These are phyloP conservation scores for Endomychus coccineus DNA, from an alignment of 2,888 invertebrate species.

Conservation along the genomic window DNA sequence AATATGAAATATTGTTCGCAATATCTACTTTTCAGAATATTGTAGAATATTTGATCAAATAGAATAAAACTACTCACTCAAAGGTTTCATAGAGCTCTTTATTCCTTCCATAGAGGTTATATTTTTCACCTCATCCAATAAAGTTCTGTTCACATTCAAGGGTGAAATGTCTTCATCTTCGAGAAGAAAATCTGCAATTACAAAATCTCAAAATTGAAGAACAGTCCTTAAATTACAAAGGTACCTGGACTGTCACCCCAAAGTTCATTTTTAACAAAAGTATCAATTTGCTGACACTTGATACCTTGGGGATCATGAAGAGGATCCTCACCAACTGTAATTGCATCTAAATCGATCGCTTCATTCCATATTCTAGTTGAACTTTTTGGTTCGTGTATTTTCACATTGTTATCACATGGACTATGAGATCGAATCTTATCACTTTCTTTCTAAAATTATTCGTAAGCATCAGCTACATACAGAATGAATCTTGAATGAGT, in stretches of 20 bases:
- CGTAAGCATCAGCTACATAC: too few relatives aligned
- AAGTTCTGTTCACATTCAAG: conserved; percentile 22
- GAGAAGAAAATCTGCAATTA: conserved; percentile 4
- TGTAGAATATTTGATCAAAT: too few relatives aligned
- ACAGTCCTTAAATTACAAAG: conserved; percentile 2
- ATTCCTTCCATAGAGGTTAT: conserved; percentile 34
- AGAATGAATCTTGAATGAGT: too few relatives aligned
- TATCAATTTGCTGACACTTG: background rate
- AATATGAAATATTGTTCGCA: background rate
- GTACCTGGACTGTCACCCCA: conserved; percentile 17
- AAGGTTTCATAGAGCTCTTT: conserved; percentile 34
- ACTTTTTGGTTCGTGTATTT: conserved; percentile 43
- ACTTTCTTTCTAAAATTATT: conserved; percentile 7
- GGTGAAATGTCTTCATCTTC: conserved; percentile 13
- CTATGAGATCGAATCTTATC: background rate
- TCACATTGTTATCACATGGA: conserved; percentile 39
- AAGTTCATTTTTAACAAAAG: conserved; percentile 20
- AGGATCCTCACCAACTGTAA: conserved; percentile 55
- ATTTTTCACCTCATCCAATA: conserved; percentile 33
- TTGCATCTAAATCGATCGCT: conserved; percentile 53
- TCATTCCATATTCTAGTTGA: conserved; percentile 52
- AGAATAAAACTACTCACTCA: conserved; percentile 26
- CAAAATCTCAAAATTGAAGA: conserved; percentile 2
- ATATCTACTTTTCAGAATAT: background rate
- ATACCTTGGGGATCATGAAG: conserved; percentile 33